Evolutionary conservation across 2,113 vertebrate species (phyloP), one percentile per base, ranked within the genome.

Genomic region (Phalacrocorax pelagicus): DNA sequence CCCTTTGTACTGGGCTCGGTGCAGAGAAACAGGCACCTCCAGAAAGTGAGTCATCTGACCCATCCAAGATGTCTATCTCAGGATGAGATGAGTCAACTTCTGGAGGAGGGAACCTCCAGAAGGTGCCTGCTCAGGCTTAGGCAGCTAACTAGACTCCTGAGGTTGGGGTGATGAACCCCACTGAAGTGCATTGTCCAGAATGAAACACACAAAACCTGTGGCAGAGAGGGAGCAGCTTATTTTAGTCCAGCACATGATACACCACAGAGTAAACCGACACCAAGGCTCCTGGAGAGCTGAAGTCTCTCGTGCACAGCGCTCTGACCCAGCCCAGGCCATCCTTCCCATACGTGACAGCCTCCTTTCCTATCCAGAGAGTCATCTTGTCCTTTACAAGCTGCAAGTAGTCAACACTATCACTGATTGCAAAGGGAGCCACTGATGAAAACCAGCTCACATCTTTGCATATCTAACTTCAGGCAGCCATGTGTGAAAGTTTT

Each of bases 241-340:
- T 80, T 65, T 20, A 79, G 86, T 7, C 3, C 69, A 62, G 59
- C 47, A 51, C 16, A 4, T 1, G 1, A 38, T 47, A 36, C 32
- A 22, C 11, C 75, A 24, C 18, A 3, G 36, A 63, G 42, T 13
- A 74, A 54, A 34, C 26, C 44, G 46, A 38, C 12, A 34, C 23
- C 73, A 78, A 7, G 67, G 20, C 54, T 61, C 19, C 30, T 38
- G 38, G 63, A 81, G 63, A 70, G 67, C 73, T 88, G 55, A 65
- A 38, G 42, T 24, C 42, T 32, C 40, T 29, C 4, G 0, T 11
- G 40, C 52, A 29, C 3, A 0, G 42, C 3, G 1, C 78, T 42
- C 15, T 66, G 61, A 18, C 52, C 32, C 51, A 38, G 55, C 61
- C 71, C 34, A 30, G 59, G 59, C 65, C 51, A 29, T 5, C 20